Conservation (phyloP, 1,140 invertebrate genomes). For the Polypedilum vanderplanki region DNA sequence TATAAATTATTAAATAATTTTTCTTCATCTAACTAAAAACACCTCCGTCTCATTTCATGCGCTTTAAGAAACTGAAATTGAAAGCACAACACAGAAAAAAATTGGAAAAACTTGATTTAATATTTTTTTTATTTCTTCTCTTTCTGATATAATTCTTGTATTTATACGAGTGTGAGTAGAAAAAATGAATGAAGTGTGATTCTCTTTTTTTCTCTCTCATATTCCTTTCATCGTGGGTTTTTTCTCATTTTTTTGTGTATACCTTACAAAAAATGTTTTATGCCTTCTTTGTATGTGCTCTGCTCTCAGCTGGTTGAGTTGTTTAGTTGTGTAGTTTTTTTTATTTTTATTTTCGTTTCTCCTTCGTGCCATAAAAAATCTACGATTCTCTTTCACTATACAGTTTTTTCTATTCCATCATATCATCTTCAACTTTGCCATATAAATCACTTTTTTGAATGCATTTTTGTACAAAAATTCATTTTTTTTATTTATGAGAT, state of each 20-base stretch:
- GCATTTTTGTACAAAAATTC: no score
- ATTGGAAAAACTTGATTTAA: conserved; percentile 26
- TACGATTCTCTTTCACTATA: neutral
- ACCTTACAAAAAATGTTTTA: neutral
- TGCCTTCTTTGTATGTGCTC: neutral
- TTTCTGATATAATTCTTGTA: neutral
- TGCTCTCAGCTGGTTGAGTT: neutral
- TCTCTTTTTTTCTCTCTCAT: neutral
- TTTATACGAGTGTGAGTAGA: neutral
- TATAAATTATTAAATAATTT: neutral
- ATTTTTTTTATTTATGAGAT: no score
- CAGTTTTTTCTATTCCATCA: neutral
- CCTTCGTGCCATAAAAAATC: neutral
- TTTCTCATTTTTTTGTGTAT: neutral
- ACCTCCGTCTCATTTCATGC: conserved; percentile 22
- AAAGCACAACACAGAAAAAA: conserved; percentile 25
- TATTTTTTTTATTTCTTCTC: neutral
- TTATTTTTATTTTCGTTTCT: neutral
- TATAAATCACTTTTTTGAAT: neutral
- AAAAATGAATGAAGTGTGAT: neutral
- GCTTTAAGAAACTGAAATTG: conserved; percentile 18
- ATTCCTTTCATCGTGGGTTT: neutral
- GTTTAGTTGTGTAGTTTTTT: neutral
- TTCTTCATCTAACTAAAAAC: neutral
- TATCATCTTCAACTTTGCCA: neutral